Evolutionary conservation across 2,797 vertebrate species (phyloP), one percentile per base, ranked within the genome.

Genomic region (Otolemur crassicaudatus): DNA sequence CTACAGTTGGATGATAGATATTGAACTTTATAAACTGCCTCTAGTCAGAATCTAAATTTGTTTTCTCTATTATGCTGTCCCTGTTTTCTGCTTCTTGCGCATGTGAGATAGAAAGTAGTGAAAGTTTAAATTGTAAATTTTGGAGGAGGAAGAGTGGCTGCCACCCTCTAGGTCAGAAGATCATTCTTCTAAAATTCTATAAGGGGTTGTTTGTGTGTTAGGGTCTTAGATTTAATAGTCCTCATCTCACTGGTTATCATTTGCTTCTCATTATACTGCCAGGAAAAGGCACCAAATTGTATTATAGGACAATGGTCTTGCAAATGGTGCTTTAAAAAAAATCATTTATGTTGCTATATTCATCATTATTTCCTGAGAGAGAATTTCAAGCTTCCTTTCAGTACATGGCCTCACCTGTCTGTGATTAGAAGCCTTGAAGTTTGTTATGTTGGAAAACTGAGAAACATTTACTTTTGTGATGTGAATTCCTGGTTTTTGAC

Each of bases 21-120:
- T 0, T 17, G 67, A 90, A 61, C 37, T 40, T 81, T 40, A 81
- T 61, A 81, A 85, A 87, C 82, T 90, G 11, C 5, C 29, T 85
- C 60, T 87, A 79, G 63, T n/a, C 65, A 87, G 25, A 91, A 85
- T 72, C n/a, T 94, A 34, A 76, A 6, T 70, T 85, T 70, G 40
- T 14, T 63, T 72, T 95, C 37, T 94, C 16, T 80, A 16, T 87
- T 95, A 89, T 23, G 2, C 13, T 72, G 82, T 81, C 11, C 6
- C 17, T 67, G 8, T 83, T 77, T 94, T 77, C 58, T 43, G 40
- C 13, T 93, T 79, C 29, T 76, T 56, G 14, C 83, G 17, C 25
- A 84, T 80, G 6, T 89, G 93, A 80, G n/a, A 58, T 22, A 7
- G 27, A 10, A 2, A 3, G 4, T 58, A 4, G 23, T 85, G 19